phyloP scores from a whole-genome alignment of 2,888 invertebrate species.

The Odontocerum albicorne region DNA sequence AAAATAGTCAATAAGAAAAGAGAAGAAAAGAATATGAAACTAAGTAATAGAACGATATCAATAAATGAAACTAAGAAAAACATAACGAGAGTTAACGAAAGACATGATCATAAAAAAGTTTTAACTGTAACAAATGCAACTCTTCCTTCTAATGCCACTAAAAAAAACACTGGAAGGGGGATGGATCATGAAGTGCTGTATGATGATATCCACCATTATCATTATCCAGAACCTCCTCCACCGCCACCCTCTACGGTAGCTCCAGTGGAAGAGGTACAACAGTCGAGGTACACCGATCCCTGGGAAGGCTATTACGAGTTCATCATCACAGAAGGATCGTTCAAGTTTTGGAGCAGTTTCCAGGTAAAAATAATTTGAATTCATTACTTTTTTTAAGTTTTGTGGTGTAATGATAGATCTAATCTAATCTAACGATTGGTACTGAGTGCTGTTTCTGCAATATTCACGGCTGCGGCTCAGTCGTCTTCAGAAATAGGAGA shows the following conservation, averaged over 20 bases:
- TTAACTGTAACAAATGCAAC: conserved; percentile 42
- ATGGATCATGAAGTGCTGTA: conserved; percentile 38
- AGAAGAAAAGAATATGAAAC: neutral
- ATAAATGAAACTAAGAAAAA: neutral
- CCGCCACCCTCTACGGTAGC: conserved; percentile 41
- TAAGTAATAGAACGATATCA: neutral
- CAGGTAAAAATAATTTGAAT: conserved; percentile 73
- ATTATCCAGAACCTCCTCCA: conserved; percentile 1
- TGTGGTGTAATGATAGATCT: too few relatives aligned
- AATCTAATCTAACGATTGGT: conserved; percentile 6
- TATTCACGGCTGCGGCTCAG: too few relatives aligned
- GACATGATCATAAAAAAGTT: conserved; percentile 50
- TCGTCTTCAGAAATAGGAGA: too few relatives aligned
- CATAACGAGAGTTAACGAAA: conserved; percentile 42
- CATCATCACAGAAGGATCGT: conserved; percentile 84
- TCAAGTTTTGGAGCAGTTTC: conserved; percentile 87
- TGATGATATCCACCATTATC: conserved; percentile 50
- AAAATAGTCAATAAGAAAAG: conserved; percentile 42
- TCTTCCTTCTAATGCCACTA: conserved; percentile 33
- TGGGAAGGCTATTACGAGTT: conserved; percentile 85
- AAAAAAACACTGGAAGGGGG: conserved; percentile 31
- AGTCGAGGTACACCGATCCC: conserved; percentile 63
- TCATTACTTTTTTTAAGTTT: too few relatives aligned
- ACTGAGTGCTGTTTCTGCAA: too few relatives aligned
- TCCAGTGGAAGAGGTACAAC: conserved; percentile 59